phyloP scores from a whole-genome alignment of 2,888 invertebrate genomes.

The Trimorus sp. region DNA sequence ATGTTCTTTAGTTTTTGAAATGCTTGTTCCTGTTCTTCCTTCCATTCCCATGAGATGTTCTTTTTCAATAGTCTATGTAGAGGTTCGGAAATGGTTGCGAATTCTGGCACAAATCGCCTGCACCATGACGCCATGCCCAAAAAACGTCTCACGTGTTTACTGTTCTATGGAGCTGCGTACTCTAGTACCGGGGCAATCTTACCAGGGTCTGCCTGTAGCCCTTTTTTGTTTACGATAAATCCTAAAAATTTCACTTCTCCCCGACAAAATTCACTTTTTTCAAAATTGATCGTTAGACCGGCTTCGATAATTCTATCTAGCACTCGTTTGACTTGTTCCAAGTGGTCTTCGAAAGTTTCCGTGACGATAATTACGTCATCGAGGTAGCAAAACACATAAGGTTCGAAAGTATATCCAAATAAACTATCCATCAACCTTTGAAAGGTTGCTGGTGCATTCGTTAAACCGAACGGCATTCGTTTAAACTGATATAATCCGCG shows the following conservation, averaged over 20 bases:
- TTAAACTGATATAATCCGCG: too few relatives aligned
- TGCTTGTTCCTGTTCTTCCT: background rate
- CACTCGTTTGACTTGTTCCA: slow-evolving; percentile 42
- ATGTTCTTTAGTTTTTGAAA: background rate
- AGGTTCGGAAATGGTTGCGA: background rate
- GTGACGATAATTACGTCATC: slow-evolving; percentile 43
- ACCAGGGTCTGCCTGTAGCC: slow-evolving; percentile 37
- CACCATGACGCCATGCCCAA: slow-evolving; percentile 62
- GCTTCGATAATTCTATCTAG: slow-evolving; percentile 21
- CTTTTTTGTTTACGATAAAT: slow-evolving; percentile 40
- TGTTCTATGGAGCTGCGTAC: slow-evolving; percentile 29
- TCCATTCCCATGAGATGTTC: slow-evolving; percentile 5
- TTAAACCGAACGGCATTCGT: slow-evolving; percentile 60
- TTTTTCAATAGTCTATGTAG: background rate
- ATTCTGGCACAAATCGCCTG: background rate
- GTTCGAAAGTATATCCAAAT: slow-evolving; percentile 46
- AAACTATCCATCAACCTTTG: slow-evolving; percentile 56
- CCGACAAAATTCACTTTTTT: slow-evolving; percentile 55
- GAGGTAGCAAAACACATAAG: too few relatives aligned
- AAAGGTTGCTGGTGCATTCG: slow-evolving; percentile 62
- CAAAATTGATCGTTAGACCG: too few relatives aligned
- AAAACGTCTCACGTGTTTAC: slow-evolving; percentile 66
- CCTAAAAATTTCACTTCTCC: slow-evolving; percentile 39
- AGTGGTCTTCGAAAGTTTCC: slow-evolving; percentile 50
- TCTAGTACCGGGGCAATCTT: slow-evolving; percentile 28